These are phyloP conservation scores for Formica selysi DNA, from an alignment of 1,140 invertebrate species.

Conservation along the genomic window DNA sequence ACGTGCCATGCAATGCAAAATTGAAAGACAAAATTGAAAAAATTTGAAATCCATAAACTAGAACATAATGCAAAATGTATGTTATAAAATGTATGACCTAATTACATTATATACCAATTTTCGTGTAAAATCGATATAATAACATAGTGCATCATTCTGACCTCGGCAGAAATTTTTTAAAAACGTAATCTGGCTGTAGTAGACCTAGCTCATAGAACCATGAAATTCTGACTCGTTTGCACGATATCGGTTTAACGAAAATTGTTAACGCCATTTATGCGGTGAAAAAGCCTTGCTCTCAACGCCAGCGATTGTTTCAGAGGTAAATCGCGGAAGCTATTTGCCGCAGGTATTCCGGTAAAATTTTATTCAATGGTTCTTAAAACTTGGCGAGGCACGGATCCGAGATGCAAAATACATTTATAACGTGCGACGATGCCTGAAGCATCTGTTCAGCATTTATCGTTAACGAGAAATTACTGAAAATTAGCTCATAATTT, in stretches of 20 bases:
- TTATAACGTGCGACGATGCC: not conserved
- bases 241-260: conserved; percentile 52
- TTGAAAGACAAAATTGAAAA: not conserved
- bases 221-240: conserved; percentile 17
- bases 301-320: not conserved
- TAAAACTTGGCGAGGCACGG: not conserved
- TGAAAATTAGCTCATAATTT: not conserved
- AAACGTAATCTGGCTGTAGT: not conserved
- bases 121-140: not conserved
- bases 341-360: conserved; percentile 33
- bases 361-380: conserved; percentile 33
- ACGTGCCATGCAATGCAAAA: not conserved
- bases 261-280: conserved; percentile 51
- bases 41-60: conserved; percentile 32
- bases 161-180: conserved; percentile 6
- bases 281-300: conserved; percentile 11
- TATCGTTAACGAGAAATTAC: not conserved
- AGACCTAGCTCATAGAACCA: conserved; percentile 14
- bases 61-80: not conserved
- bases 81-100: conserved; percentile 1
- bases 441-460: not conserved
- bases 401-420: conserved; percentile 7
- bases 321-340: conserved; percentile 33
- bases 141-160: not conserved
- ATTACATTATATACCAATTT: conserved; percentile 44